Evolutionary conservation across 2,888 invertebrate genomes (phyloP), one percentile per base, ranked within the genome.

Genomic region (Encarsia formosa): DNA sequence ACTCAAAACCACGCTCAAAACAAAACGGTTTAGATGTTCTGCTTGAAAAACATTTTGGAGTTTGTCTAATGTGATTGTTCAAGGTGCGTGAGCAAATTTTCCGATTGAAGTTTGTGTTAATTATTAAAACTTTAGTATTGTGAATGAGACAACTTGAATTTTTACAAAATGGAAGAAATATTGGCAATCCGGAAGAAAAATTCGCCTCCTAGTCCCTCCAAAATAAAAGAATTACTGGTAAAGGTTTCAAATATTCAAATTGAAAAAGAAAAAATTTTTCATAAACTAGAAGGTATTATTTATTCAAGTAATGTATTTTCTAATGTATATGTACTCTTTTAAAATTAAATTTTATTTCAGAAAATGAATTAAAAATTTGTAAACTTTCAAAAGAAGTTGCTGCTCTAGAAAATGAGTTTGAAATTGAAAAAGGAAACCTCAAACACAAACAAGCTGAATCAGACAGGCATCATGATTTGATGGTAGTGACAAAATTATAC

Each of bases 151-250:
- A 47, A 23, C 15, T 1, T 39, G 16, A 18, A 4, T 18, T 42
- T 6, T 22, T 32, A 39, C 3, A 48, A 38, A 34, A 55, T 56
- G 55, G 46, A 53, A 32, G 50, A 50, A 5, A 35, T 50, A 50
- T 4, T 41, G 13, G 19, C 40, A 16, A 13, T 50, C 5, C 5
- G 15, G 5, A 44, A n/a, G 22, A 48, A 43, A 38, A 45, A 51
- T 45, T 40, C 42, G 37, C 35, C 37, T 39, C 48, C 53, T 15
- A 48, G 38, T 39, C 29, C 49, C n/a, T 16, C 32, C 23, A 45
- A 41, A 45, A 49, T 54, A 48, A 54, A 51, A 42, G 48, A 46
- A 44, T 19, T 51, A 48, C 31, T 57, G n/a, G 16, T 16, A 5
- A 37, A 51, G 41, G 39, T 57, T 32, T 46, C 48, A 50, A 49